These are phyloP conservation scores for Melanerpes formicivorus DNA, from an alignment of 2,113 vertebrate genomes.

Conservation along the genomic window DNA sequence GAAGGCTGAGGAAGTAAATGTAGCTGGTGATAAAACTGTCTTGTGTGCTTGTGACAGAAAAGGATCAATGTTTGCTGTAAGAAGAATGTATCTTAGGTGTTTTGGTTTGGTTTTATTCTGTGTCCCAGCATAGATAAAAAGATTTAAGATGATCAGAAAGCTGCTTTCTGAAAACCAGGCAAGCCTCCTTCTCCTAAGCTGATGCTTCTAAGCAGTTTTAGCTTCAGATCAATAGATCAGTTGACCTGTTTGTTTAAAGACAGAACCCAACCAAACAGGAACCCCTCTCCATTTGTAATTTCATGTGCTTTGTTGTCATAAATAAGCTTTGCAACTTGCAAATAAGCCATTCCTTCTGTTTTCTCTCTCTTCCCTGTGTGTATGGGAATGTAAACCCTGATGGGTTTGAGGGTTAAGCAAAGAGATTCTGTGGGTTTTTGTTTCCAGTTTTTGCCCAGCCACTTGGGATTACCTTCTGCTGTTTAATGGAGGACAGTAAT, in stretches of 20 bases:
- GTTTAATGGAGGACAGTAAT: background rate
- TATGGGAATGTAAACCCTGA: background rate
- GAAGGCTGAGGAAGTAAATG: background rate
- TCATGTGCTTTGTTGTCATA: background rate
- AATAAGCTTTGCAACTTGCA: background rate
- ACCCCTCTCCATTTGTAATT: background rate
- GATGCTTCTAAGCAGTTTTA: background rate
- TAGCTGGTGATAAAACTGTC: background rate
- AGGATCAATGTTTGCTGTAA: background rate
- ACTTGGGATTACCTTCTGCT: background rate
- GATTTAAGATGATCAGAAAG: background rate
- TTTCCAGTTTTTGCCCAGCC: background rate
- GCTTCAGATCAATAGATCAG: background rate
- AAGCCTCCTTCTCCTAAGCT: background rate
- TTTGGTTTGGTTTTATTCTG: background rate
- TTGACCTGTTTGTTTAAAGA: background rate
- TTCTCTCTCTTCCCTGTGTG: background rate
- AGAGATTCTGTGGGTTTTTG: background rate
- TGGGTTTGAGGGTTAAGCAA: background rate
- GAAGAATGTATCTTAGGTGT: rapidly evolving
- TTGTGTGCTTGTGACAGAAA: background rate
- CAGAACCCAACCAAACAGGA: background rate
- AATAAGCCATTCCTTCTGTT: background rate
- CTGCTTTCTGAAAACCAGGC: background rate
- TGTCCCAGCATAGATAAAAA: background rate